Base-by-base conservation (phyloP, 2,113 vertebrate genomes). In the Rhinolophus ferrumequinum region DNA sequence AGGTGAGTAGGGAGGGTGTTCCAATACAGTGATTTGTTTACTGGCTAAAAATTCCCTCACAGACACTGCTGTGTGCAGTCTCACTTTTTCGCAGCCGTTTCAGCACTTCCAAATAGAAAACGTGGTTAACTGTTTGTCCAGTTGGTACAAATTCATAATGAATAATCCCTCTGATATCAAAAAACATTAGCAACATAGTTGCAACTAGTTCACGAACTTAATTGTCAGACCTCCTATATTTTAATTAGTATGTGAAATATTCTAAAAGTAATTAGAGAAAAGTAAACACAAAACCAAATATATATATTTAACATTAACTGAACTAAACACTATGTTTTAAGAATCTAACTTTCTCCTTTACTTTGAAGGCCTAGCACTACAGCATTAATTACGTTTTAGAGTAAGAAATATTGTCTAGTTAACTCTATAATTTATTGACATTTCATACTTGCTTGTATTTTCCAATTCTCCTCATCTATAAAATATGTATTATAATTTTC, bases 401-500 rank as follows among this genome's bases (percentile, higher is more conserved):
- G 12, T 33, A 72, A 79, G 56, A 94, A 58, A 58, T 72, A 66
- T 44, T 66, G 4, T 82, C 64, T 52, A 72, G 3, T 11, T 56
- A 50, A 73, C 9, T 88, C 21, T 77, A 35, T 76, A 77, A 93
- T 70, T 81, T 89, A 85, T 64, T 69, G 44, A 81, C 44, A 77
- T 52, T 84, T 70, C 60, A 44, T 54, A 22, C 69, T 93, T 96
- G 41, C 26, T 82, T 44, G 8, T 52, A 66, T 35, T 77, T 90
- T 94, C 50, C 44, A 76, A 58, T 30, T 90, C 5, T 93, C 44
- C 72, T 95, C 28, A 79, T 66, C 60, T 86, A 50, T 90, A 77
- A 86, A 82, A 91, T 28, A 80, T 33, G 3, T 56, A 41, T 88
- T 92, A 66, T 47, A 54, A 73, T 52, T 89, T 97, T 14, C 28